Evolutionary conservation across 2,888 invertebrate species (phyloP).

Genomic region (Helicoverpa assulta): DNA sequence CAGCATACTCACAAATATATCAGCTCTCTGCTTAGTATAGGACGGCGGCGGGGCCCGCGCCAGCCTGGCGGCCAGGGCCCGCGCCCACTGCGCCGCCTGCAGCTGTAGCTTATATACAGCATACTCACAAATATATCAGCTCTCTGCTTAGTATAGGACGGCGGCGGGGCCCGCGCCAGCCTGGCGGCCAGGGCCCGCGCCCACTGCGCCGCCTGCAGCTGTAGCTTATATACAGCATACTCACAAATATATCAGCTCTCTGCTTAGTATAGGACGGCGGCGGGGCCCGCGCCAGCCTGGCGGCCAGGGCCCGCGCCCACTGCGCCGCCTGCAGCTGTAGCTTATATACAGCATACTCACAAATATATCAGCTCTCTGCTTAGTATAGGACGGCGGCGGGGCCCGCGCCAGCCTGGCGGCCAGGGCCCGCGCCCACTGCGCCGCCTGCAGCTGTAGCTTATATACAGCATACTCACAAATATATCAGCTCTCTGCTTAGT

Average conservation of each 20-base stretch:
- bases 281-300: conserved; percentile 74
- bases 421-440: conserved; percentile 95
- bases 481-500: conserved; percentile 69
- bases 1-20: conserved; percentile 66
- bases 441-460: conserved; percentile 94
- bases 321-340: conserved; percentile 94
- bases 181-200: conserved; percentile 92
- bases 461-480: conserved; percentile 57
- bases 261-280: conserved; percentile 68
- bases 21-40: conserved; percentile 67
- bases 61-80: conserved; percentile 90
- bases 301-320: conserved; percentile 94
- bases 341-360: conserved; percentile 36
- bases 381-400: conserved; percentile 67
- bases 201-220: conserved; percentile 94
- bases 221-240: too few relatives aligned
- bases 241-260: conserved; percentile 70
- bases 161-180: conserved; percentile 72
- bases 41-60: conserved; percentile 71
- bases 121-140: conserved; percentile 68
- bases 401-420: conserved; percentile 77
- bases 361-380: conserved; percentile 72
- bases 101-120: too few relatives aligned
- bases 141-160: conserved; percentile 69
- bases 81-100: conserved; percentile 95